A percentile compares a stretch with the other conserved stretches of the same genome.
phyloP scores from a whole-genome alignment of 2,888 invertebrate species.

The Silvanus unidentatus region DNA sequence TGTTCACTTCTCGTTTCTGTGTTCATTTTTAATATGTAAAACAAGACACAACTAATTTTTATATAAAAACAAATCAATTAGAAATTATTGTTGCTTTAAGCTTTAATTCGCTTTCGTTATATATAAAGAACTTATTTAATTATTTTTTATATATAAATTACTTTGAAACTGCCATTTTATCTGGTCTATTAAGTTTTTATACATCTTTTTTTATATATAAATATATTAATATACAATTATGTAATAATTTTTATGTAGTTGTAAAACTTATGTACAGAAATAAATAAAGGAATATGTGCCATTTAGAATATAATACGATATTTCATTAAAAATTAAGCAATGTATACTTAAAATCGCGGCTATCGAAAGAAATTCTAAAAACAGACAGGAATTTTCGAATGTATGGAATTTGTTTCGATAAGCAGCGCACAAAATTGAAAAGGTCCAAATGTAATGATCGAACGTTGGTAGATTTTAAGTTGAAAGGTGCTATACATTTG shows the following conservation, averaged over 20 bases:
- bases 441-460: conserved; percentile 22
- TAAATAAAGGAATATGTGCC: conserved; percentile 36
- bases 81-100: conserved; percentile 17
- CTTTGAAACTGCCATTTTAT: conserved; percentile 39
- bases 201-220: conserved; percentile 37
- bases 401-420: conserved; percentile 5
- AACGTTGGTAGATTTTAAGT: conserved; percentile 12
- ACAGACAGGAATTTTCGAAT: no score
- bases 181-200: conserved; percentile 24
- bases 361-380: no score
- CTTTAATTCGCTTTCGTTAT: conserved; percentile 23
- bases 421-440: conserved; percentile 19
- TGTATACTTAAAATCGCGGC: background rate
- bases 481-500: conserved; percentile 41
- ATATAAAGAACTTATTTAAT: no score
- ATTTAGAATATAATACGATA: conserved; percentile 31
- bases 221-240: conserved; percentile 21
- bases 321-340: conserved; percentile 6
- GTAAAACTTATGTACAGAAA: conserved; percentile 32
- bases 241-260: no score
- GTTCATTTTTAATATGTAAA: conserved; percentile 26
- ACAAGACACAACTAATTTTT: conserved; percentile 1
- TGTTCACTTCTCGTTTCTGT: conserved; percentile 34
- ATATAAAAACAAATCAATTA: no score
- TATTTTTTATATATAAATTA: conserved; percentile 20